phyloP scores from a whole-genome alignment of 2,113 vertebrate genomes.

The Mesembrinibis cayennensis region DNA sequence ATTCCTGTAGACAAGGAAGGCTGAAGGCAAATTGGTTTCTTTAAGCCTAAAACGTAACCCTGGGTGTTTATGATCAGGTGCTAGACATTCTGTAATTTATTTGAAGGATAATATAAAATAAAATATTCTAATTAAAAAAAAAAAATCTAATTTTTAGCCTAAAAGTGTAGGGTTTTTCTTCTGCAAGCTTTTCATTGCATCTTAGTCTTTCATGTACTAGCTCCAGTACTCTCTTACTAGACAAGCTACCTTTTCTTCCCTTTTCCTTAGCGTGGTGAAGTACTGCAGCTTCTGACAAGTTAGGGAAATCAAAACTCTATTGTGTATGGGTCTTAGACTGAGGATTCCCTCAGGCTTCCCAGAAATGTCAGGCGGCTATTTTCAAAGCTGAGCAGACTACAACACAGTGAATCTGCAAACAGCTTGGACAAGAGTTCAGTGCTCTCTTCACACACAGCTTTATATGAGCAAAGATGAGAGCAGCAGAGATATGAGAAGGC shows the following conservation, averaged over 20 bases:
- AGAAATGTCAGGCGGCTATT: not conserved
- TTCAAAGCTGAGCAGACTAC: not conserved
- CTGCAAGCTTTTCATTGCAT: not conserved
- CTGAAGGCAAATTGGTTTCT: not conserved
- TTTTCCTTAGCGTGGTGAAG: not conserved
- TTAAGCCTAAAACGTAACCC: not conserved
- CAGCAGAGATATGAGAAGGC: not conserved
- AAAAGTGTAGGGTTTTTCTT: accelerated
- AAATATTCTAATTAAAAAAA: not conserved
- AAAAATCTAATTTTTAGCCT: accelerated
- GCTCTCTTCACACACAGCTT: not conserved
- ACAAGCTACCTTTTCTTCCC: not conserved
- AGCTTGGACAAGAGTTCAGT: not conserved
- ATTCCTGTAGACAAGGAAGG: not conserved
- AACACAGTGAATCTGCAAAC: not conserved
- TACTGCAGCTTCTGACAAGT: not conserved
- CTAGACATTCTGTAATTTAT: not conserved
- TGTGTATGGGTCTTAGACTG: not conserved
- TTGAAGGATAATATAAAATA: not conserved
- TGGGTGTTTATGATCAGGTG: not conserved
- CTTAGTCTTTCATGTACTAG: not conserved
- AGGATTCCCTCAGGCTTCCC: not conserved
- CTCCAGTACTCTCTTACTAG: not conserved
- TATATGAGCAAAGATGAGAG: not conserved
- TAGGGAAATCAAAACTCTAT: not conserved